Percentiles rank a stretch among this genome's conserved stretches.
These are phyloP conservation scores for Boulengeromyrus knoepffleri DNA, from an alignment of 2,113 vertebrate genomes.

Conservation along the genomic window DNA sequence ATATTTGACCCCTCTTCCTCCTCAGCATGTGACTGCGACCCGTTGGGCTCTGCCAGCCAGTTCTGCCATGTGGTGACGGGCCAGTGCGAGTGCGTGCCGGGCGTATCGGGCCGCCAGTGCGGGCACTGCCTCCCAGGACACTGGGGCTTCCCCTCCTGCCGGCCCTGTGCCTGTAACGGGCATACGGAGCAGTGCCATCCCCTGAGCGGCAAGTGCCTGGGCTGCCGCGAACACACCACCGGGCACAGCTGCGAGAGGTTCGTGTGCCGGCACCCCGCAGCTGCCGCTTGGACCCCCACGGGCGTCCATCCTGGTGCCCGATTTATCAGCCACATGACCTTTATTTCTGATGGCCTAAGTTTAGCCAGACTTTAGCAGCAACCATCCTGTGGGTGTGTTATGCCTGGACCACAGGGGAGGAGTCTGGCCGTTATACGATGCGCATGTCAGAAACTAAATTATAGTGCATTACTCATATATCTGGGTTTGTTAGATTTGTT, in stretches of 20 bases:
- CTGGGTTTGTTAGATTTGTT: not conserved
- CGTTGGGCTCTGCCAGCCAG: slow-evolving; percentile 67
- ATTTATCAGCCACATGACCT: not conserved
- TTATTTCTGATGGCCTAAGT: not conserved
- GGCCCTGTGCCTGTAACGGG: slow-evolving; percentile 81
- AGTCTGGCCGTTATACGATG: not conserved
- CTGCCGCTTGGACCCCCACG: not conserved
- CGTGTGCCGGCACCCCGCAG: not conserved
- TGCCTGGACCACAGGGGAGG: not conserved
- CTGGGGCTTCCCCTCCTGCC: slow-evolving; percentile 90
- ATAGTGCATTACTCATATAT: not conserved
- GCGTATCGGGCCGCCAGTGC: slow-evolving; percentile 75
- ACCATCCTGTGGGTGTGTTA: not conserved
- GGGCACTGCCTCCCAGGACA: slow-evolving; percentile 78
- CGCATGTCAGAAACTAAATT: not conserved
- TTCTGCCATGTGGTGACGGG: slow-evolving; percentile 77
- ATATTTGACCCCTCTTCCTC: not conserved
- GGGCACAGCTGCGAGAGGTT: slow-evolving; percentile 87
- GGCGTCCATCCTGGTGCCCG: not conserved
- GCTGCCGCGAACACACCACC: slow-evolving; percentile 72
- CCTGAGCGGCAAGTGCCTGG: slow-evolving; percentile 67
- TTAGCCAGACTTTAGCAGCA: not conserved
- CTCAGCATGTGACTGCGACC: slow-evolving; percentile 76
- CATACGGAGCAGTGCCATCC: slow-evolving; percentile 74
- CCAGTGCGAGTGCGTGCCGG: slow-evolving; percentile 78